Evolutionary conservation across 2,888 invertebrate genomes (phyloP).

Genomic region (Zhuqinia jingwanae): DNA sequence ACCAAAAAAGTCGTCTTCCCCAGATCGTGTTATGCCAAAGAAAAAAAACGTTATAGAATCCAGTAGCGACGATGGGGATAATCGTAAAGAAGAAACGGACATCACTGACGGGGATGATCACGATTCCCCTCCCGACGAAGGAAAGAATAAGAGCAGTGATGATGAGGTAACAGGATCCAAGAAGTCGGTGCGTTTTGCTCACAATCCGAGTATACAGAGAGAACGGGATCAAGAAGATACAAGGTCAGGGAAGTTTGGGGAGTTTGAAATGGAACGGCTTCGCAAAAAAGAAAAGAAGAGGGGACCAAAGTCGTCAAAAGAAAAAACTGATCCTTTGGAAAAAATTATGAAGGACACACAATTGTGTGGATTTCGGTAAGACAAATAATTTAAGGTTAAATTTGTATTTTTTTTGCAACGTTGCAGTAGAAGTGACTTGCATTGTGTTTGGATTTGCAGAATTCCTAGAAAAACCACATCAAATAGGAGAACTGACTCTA

Average conservation of each 20-base stretch:
- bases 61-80: constrained; percentile 61
- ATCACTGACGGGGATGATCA: constrained; percentile 14
- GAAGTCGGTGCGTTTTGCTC: constrained; percentile 40
- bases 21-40: constrained; percentile 16
- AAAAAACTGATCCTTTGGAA: constrained; percentile 38
- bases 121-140: not conserved
- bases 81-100: constrained; percentile 21
- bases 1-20: constrained; percentile 35
- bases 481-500: not conserved
- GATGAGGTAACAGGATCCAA: constrained; percentile 1
- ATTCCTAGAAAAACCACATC: constrained; percentile 41
- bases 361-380: constrained; percentile 68
- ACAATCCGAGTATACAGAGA: constrained; percentile 50
- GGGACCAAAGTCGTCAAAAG: constrained; percentile 29
- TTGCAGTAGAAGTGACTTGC: not conserved
- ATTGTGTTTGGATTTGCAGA: constrained; percentile 13
- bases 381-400: not conserved
- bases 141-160: constrained; percentile 51
- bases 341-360: constrained; percentile 62
- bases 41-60: constrained; percentile 61
- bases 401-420: not conserved
- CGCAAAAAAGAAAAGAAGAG: constrained; percentile 63
- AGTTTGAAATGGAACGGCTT: constrained; percentile 69
- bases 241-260: constrained; percentile 66
- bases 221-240: constrained; percentile 62